Evolutionary conservation across 1,140 invertebrate genomes (phyloP).

Genomic region (Panonychus citri): DNA sequence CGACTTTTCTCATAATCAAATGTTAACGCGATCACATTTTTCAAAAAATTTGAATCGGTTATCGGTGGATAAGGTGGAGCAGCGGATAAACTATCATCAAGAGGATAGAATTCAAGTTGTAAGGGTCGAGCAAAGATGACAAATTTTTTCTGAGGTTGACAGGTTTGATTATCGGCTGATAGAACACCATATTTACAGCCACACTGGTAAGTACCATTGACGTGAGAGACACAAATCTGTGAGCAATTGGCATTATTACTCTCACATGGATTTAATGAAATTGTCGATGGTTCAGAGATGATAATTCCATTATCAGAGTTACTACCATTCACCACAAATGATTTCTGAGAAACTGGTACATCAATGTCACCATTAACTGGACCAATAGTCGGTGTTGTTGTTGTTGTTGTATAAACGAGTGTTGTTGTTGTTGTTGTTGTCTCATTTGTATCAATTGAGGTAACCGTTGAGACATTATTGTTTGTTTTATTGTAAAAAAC

Average conservation of each 20-base stretch:
- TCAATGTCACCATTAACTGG: too few species aligned
- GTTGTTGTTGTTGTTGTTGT: too few species aligned
- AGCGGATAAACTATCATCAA: slow-evolving; percentile 30
- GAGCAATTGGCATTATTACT: slow-evolving; percentile 47
- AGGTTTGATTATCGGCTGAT: slow-evolving; percentile 33
- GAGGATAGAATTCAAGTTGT: slow-evolving; percentile 44
- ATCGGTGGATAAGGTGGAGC: slow-evolving; percentile 53
- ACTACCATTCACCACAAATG: neutral
- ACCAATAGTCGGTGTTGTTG: too few species aligned
- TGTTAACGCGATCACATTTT: slow-evolving; percentile 58
- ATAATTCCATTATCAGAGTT: neutral
- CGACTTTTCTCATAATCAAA: slow-evolving; percentile 43
- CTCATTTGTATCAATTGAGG: too few species aligned
- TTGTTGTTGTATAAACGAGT: too few species aligned
- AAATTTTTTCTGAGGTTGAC: slow-evolving; percentile 44
- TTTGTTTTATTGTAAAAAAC: too few species aligned
- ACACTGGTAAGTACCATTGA: slow-evolving; percentile 35
- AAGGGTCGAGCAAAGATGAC: slow-evolving; percentile 43
- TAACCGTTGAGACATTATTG: too few species aligned
- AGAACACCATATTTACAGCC: slow-evolving; percentile 47
- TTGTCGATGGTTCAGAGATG: too few species aligned
- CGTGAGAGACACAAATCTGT: slow-evolving; percentile 53
- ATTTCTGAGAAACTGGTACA: too few species aligned
- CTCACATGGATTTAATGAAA: slow-evolving; percentile 29
- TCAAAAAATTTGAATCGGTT: slow-evolving; percentile 39